Conservation (phyloP, 2,797 vertebrate genomes). For the Pyrocephalus nanus region DNA sequence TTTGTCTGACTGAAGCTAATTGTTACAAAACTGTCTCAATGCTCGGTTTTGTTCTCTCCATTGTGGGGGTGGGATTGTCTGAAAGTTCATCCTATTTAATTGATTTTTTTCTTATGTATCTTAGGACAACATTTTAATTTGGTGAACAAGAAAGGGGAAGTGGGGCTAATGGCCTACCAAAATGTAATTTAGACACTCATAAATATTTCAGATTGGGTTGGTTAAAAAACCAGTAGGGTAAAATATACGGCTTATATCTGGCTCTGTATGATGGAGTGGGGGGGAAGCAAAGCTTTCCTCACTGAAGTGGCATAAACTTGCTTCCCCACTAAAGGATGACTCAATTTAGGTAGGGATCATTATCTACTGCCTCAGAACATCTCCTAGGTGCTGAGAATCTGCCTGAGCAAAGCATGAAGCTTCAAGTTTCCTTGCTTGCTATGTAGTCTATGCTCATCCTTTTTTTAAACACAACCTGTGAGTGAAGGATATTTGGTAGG, state of each 20-base stretch:
- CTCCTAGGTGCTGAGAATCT: neutral
- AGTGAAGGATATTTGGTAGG: neutral
- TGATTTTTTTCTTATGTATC: slow-evolving; percentile 22
- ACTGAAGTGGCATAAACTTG: neutral
- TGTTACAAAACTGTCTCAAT: slow-evolving; percentile 5
- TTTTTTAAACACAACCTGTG: neutral
- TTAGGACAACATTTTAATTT: slow-evolving; percentile 31
- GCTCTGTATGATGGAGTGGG: neutral
- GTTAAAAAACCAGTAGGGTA: neutral
- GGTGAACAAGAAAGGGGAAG: neutral
- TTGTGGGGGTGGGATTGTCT: neutral
- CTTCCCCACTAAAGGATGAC: neutral
- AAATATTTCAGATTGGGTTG: neutral
- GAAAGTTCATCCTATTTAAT: neutral
- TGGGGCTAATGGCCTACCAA: neutral
- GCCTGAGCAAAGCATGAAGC: neutral
- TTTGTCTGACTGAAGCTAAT: slow-evolving; percentile 7
- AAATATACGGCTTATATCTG: neutral
- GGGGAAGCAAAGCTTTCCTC: neutral
- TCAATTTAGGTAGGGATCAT: neutral
- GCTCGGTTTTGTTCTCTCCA: neutral
- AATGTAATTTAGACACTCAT: slow-evolving; percentile 17
- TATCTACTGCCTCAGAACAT: neutral
- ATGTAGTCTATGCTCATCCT: neutral
- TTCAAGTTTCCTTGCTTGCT: neutral